Evolutionary conservation across 2,113 vertebrate species (phyloP), one percentile per base, ranked within the genome.

Genomic region (Burhinus bistriatus): DNA sequence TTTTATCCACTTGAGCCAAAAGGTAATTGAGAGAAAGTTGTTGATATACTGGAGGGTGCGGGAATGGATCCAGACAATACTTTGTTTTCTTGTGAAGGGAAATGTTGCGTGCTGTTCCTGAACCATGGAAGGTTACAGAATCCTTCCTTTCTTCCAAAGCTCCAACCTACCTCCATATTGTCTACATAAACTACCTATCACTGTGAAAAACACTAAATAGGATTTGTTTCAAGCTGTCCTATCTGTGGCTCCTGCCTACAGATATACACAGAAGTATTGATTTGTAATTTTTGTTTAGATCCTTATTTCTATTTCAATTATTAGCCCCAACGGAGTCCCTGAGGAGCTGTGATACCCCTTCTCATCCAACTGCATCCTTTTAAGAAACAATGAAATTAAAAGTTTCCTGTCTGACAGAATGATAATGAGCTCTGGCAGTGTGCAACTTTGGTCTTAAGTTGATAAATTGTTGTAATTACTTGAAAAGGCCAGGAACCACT

Each of bases 11-110:
- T 89, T 75, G 55, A 93, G 89, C 85, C 80, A 89, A 85, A 95
- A 94, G 38, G 76, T 83, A 94, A 92, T 91, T 93, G 93, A 90
- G 89, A 79, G 34, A 91, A 94, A 91, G 89, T 54, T 86, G 88
- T 95, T 97, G 78, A 64, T 77, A 68, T 19, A 82, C 64, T 71
- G 76, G 29, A 90, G 57, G 26, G 62, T 62, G 42, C 72, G 55
- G 87, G 90, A 93, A 93, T 44, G 40, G 64, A 82, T 94, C 86
- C 94, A 93, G 88, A 84, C 84, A 52, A 54, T 69, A 91, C 36
- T 96, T 92, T 81, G 73, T 93, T 95, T 94, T 92, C 75, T 72
- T 85, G 64, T 2, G 4, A 92, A 81, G 70, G 15, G 59, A 96
- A 93, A 81, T 49, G 58, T 62, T 79, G 38, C 65, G 51, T 62